Evolutionary conservation across 2,888 invertebrate species (phyloP), one percentile per base, ranked within the genome.

Genomic region (Eutolmus rufibarbis): DNA sequence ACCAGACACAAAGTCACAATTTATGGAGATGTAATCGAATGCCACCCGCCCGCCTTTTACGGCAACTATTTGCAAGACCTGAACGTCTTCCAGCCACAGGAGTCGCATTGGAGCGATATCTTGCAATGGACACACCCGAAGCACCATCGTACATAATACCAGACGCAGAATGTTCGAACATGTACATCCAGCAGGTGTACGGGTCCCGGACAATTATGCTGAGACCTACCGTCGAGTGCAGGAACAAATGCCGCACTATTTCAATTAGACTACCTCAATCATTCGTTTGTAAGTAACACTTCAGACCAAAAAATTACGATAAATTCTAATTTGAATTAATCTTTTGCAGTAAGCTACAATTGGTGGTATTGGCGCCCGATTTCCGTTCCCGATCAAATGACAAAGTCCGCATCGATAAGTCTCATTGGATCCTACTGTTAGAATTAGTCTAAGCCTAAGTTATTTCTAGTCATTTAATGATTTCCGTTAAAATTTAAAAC

Each of bases 121-220:
- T 96, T 86, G 94, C 96, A 87, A 94, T 98, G 86, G 96, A 97
- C 91, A 96, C 96, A 90, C 93, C 95, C 51, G 94, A 94, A 90
- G 94, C 96, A 86, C 93, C 93, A 34, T 92, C 94, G 37, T 97
- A 97, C 91, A 91, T 93, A 88, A 92, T 97, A 91, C 97, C 97
- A 12, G 95, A 96, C 90, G 96, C 96, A 14, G 97, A 97, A 92
- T 97, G 97, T 91, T 95, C 96, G 89, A 96, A 95, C 92, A 95
- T 97, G 85, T 96, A 97, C 92, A 91, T 97, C 16, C 94, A 96
- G 89, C 96, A 96, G 91, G 95, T 95, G 12, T 94, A 94, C 91
- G 97, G 97, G 14, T 94, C 94, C 86, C 94, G 97, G 90, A 94
- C 95, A 86, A 94, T 97, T 88, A 94, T 95, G 87, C 92, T 98